Base-by-base conservation (phyloP, 2,888 invertebrate species). In the Eristalinus sepulchralis region DNA sequence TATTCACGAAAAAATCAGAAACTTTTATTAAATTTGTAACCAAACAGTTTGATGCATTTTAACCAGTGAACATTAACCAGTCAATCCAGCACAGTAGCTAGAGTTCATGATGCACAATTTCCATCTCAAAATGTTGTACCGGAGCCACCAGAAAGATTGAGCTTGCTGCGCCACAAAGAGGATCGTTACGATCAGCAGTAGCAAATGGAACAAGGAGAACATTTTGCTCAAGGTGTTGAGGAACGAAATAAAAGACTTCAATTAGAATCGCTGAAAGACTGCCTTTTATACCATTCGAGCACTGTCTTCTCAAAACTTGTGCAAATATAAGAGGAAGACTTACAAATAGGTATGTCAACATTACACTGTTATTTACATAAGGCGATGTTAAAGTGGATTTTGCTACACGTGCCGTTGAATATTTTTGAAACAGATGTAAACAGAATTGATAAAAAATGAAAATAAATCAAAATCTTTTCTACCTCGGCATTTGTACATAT, bases 91-190 rank as follows among this genome's bases (percentile, higher is more conserved):
- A 47, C 64, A 66, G 27, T 47, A 66, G 27, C 64, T 66, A 1
- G 64, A 66, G 64, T 66, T 66, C 64, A 66, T 66, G 22, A 66
- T 20, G 64, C 64, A 66, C 64, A 66, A 27, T 6, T 24, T 66
- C 64, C 20, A 24, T 8, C 9, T 20, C 64, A 66, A 47, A 9
- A 66, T 13, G 6, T 17, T 4, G n/a, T 66, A 66, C 1, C 47
- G 39, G 24, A 66, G 22, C 0, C 24, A 11, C 64, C 64, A 66
- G n/a, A 66, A 66, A 6, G 64, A 66, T 17, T 66, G 39, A 9
- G 62, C 62, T 33, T 33, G 33, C n/a, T 33, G 62, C 24, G 33
- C 33, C 27, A 62, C 33, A 33, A 62, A 62, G 0, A 62, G 33
- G 17, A 62, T 17, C 8, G 62, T 17, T 17, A 62, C 17, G 1